Evolutionary conservation across 2,888 invertebrate species (phyloP), one percentile per base, ranked within the genome.

Genomic region (Ommatoiulus sabulosus): DNA sequence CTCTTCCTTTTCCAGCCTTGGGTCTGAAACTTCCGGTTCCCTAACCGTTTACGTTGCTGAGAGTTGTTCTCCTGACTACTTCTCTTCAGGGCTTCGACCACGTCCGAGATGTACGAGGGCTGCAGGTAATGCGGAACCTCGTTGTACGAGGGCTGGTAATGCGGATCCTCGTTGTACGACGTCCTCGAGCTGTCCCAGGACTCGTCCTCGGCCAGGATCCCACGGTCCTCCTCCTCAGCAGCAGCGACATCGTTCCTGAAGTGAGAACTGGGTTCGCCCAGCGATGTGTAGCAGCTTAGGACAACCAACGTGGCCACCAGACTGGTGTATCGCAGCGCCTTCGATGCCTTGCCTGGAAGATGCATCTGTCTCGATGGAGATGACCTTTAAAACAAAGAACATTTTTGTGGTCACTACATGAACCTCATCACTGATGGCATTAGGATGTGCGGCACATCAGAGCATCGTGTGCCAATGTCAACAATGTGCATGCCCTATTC

Each of bases 1-100:
- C 88, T 88, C 80, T 88, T 88, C 43, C 88, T 8, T 52, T 57
- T 87, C 88, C 88, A 88, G 8, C 88, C 88, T 88, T 88, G 88
- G 57, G 88, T 88, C 46, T 88, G 88, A 20, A 88, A 88, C 12
- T 88, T 88, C n/a, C 88, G 84, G 48, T 88, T 88, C 6, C 88
- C 88, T 46, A 35, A 15, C 44, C 88, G 72, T 24, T 84, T 88
- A n/a, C 80, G 48, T 84, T 88, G 80, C 35, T 72, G 88, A 0
- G 1, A n/a, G 44, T 6, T 52, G 12, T 52, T 12, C 20, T 87
- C 87, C 15, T 44, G 87, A 52, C 48, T 87, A n/a, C 44, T 48
- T 87, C 48, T 87, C 20, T 87, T 52, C 48, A 87, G n/a, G 17
- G 17, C 87, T 20, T 87, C 87, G 44, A 20, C 3, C 3, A 87